A percentile compares a stretch with the other conserved stretches of the same genome.
These are phyloP conservation scores for Columba livia DNA, from an alignment of 2,113 vertebrate genomes.

Conservation along the genomic window DNA sequence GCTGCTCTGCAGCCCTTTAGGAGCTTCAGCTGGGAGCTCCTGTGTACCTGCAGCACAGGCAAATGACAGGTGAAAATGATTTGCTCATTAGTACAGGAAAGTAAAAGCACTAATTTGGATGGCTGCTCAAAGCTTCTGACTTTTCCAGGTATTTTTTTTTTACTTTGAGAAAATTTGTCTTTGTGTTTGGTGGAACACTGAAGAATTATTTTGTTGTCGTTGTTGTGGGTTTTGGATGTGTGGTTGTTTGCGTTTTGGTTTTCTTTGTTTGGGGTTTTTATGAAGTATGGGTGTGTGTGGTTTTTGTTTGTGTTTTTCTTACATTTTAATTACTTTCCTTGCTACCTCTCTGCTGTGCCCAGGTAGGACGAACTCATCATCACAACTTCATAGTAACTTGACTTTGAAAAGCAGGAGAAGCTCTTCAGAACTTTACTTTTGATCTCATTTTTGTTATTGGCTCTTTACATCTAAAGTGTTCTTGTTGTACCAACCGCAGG, in stretches of 20 bases:
- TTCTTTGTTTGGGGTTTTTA: neutral
- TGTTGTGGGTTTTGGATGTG: no score
- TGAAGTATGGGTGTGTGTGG: no score
- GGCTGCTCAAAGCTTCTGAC: neutral
- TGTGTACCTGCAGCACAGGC: neutral
- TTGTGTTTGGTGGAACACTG: neutral
- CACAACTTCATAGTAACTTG: neutral
- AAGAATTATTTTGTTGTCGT: neutral
- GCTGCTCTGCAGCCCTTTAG: neutral
- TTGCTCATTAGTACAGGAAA: neutral
- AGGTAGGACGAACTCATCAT: neutral
- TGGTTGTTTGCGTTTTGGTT: neutral
- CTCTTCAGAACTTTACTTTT: neutral
- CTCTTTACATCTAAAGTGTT: neutral
- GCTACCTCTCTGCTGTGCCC: neutral
- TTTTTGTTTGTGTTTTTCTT: neutral
- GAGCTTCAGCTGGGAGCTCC: neutral
- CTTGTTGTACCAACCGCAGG: neutral
- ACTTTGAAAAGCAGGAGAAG: neutral
- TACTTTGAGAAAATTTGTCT: neutral
- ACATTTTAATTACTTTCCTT: neutral
- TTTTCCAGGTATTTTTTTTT: neutral
- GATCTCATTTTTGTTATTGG: neutral
- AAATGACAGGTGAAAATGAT: neutral
- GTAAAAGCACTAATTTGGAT: neutral